Base-by-base conservation (phyloP, 2,113 vertebrate species). In the Lepus timidus region DNA sequence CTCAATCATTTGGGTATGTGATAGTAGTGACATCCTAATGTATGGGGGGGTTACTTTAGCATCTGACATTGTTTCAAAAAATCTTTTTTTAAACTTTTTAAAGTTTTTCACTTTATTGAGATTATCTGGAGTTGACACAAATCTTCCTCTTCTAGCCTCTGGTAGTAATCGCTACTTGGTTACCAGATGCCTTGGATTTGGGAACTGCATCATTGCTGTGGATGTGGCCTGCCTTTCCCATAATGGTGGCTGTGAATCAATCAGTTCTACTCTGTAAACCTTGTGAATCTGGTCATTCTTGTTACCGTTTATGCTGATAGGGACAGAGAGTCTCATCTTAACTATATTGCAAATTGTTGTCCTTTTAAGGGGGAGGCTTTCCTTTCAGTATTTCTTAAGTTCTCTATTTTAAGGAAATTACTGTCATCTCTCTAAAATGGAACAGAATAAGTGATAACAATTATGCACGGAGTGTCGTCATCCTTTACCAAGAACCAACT, bases 401-500 rank as follows among this genome's bases (percentile, higher is more conserved):
- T 49, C 0, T 93, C 10, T 88, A 20, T 86, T 84, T 78, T 49
- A 90, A 85, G 62, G 9, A 33, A 90, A 52, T 65, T 44, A 14
- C 3, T 91, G 6, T 29, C 9, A 55, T 88, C 7, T 49, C 10
- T 64, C 23, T 78, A 62, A 51, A 65, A 27, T 52, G 49, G 13
- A 8, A 84, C n/a, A 88, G 13, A 67, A 86, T 44, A 22, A 76
- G 2, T 31, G 33, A 49, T 8, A 44, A 0, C 22, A 64, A 11
- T 52, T 82, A 19, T 64, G 6, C 1, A 71, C 1, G 3, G 1
- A n/a, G 9, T 2, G 0, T 14, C 3, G 16, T 73, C 74, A 49
- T 90, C 71, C 29, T 82, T 17, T 73, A 51, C 14, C 1, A 90
- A 44, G 1, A 88, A 22, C 65, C 22, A 89, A 31, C 6, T 62